Base-by-base conservation (phyloP, 2,888 invertebrate species). In the Drosophila prolongata region DNA sequence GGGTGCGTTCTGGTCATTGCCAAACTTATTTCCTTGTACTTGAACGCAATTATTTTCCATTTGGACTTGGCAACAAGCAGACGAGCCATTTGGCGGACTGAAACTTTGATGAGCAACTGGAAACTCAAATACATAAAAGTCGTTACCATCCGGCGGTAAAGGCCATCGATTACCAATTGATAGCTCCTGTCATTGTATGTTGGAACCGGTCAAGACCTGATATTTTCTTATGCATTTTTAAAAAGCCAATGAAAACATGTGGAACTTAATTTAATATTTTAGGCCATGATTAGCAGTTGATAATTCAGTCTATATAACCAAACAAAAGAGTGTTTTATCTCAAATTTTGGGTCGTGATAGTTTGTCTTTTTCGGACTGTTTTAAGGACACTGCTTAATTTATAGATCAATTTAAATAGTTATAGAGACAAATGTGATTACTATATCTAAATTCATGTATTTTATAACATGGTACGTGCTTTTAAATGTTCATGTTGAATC, bases 1-100 rank as follows among this genome's bases (percentile, higher is more conserved):
- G 60, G 34, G 56, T 67, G 46, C 46, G 71, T 56, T 69, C 71
- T 66, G 79, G 79, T 80, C 84, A 86, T 78, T 84, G 81, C 81
- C 81, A 77, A 86, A 79, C 75, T 68, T 79, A 73, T 83, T 81
- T 86, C 87, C 81, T 77, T 80, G 78, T 80, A 79, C 83, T 77
- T 83, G 77, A 58, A 65, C 70, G 64, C 65, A 77, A 80, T 79
- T 80, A 72, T 71, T 75, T 80, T 43, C 34, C 64, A 52, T 55
- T 62, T 14, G 44, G 53, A 55, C 78, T 66, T 75, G 71, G 69
- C 64, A 72, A 74, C 74, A 65, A 44, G 24, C 42, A 16, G 30
- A 8, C 37, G 24, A 10, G 34, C 24, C 30, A 42, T 54, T 64
- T 44, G 40, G 13, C 14, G 49, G 35, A n/a, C 46, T 76, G 44